Conservation (phyloP, 2,888 invertebrate genomes). For the Acleris emargana region DNA sequence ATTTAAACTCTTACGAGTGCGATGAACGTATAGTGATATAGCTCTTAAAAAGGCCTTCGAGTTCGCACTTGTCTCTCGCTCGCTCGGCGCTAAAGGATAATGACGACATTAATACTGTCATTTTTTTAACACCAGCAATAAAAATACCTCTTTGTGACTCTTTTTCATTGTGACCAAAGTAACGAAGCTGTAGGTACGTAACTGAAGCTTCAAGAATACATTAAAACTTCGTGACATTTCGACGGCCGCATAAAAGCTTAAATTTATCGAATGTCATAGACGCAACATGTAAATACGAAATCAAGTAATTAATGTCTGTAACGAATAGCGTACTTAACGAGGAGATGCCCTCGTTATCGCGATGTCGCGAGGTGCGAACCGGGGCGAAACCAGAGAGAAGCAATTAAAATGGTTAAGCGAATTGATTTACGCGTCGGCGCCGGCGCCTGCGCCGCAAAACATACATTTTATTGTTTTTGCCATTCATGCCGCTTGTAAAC, state of each 20-base stretch:
- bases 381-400: slow-evolving; percentile 58
- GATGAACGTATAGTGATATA: no score
- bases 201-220: not conserved
- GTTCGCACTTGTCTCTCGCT: no score
- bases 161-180: no score
- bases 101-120: no score
- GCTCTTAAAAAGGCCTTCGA: no score
- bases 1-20: no score
- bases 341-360: slow-evolving; percentile 54
- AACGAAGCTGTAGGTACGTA: no score
- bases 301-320: slow-evolving; percentile 55
- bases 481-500: slow-evolving; percentile 50
- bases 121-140: no score
- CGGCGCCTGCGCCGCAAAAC: slow-evolving; percentile 39
- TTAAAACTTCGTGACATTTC: not conserved
- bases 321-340: slow-evolving; percentile 58
- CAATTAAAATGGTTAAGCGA: slow-evolving; percentile 57
- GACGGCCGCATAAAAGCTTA: slow-evolving; percentile 16
- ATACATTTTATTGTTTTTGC: slow-evolving; percentile 47
- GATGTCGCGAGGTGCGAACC: slow-evolving; percentile 59
- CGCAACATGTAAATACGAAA: slow-evolving; percentile 38
- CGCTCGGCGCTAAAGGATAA: no score
- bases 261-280: slow-evolving; percentile 43
- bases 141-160: no score
- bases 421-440: slow-evolving; percentile 55